Conservation (phyloP, 2,888 invertebrate species). For the Linnaemya tessellans region DNA sequence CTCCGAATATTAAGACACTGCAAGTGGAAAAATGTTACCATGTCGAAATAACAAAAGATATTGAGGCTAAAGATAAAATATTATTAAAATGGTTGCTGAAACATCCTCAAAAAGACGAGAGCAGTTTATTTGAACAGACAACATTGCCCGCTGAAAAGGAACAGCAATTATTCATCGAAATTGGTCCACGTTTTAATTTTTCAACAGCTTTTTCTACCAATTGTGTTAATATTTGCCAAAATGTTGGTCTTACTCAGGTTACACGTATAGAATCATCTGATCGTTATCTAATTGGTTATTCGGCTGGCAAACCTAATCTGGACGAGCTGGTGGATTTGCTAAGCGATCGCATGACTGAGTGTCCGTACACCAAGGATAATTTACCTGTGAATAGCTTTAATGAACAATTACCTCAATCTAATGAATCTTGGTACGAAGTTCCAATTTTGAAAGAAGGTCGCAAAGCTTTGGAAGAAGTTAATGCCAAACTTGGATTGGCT, state of each 20-base stretch:
- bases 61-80: slow-evolving; percentile 85
- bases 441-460: slow-evolving; percentile 91
- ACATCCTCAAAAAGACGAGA: slow-evolving; percentile 86
- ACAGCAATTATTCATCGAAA: slow-evolving; percentile 87
- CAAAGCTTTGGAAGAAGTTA: slow-evolving; percentile 91
- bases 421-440: slow-evolving; percentile 92
- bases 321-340: slow-evolving; percentile 85
- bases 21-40: slow-evolving; percentile 90
- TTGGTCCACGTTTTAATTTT: slow-evolving; percentile 96
- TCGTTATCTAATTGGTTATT: slow-evolving; percentile 88
- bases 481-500: slow-evolving; percentile 91
- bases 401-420: slow-evolving; percentile 86
- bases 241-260: slow-evolving; percentile 90
- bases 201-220: slow-evolving; percentile 98
- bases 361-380: slow-evolving; percentile 89
- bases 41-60: slow-evolving; percentile 85
- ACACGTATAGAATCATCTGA: slow-evolving; percentile 92
- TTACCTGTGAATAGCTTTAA: slow-evolving; percentile 87
- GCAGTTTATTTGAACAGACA: slow-evolving; percentile 83
- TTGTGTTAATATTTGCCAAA: slow-evolving; percentile 96
- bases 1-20: slow-evolving; percentile 67
- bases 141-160: slow-evolving; percentile 76
- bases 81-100: slow-evolving; percentile 91
- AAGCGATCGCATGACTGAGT: slow-evolving; percentile 97
- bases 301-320: slow-evolving; percentile 46